Evolutionary conservation across 2,888 invertebrate species (phyloP).

Genomic region (Microplitis deprimator): DNA sequence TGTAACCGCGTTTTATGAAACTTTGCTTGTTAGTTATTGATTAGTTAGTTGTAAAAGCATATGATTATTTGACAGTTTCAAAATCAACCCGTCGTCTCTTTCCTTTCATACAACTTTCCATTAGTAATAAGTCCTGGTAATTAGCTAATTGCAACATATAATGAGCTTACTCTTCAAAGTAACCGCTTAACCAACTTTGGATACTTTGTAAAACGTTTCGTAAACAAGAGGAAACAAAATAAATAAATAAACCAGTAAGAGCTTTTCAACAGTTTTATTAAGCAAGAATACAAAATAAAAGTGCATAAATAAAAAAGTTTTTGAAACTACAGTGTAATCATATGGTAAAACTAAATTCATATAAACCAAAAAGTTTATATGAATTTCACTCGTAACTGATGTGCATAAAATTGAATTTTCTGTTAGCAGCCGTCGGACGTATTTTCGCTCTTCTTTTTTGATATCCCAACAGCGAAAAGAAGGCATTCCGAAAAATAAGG

Average conservation of each 20-base stretch:
- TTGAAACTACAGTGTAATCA: background rate
- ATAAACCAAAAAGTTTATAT: constrained; percentile 21
- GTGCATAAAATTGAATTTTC: constrained; percentile 24
- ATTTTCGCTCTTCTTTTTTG: constrained; percentile 12
- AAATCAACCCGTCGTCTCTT: background rate
- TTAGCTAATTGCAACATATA: background rate
- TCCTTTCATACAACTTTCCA: background rate
- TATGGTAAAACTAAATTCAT: constrained; percentile 11
- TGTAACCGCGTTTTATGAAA: background rate
- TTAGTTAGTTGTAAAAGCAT: background rate
- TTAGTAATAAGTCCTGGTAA: background rate
- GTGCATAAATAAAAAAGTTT: background rate
- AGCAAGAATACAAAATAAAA: background rate
- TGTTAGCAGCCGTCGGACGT: background rate
- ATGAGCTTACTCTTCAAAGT: background rate
- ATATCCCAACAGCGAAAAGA: background rate
- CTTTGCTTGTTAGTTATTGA: background rate
- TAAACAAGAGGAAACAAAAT: background rate
- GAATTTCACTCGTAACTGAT: constrained; percentile 18
- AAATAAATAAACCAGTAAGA: background rate
- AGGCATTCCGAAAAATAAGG: constrained; percentile 42
- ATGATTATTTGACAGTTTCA: background rate
- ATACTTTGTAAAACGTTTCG: background rate
- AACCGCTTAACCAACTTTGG: background rate
- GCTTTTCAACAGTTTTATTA: background rate